Evolutionary conservation across 2,113 vertebrate species (phyloP).

Genomic region (Rhineura floridana): DNA sequence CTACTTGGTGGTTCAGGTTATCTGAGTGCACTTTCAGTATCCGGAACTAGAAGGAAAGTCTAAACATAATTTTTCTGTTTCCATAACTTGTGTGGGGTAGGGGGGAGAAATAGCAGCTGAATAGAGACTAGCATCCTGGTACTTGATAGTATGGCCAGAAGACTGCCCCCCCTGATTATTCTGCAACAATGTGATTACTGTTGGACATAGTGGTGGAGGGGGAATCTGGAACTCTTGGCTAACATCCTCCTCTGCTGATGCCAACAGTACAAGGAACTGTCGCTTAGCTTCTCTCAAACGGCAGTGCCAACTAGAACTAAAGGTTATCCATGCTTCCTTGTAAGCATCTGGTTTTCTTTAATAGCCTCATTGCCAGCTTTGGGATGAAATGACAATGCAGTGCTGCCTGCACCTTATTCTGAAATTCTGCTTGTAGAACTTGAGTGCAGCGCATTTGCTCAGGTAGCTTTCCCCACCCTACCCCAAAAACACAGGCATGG

Average conservation of each 20-base stretch:
- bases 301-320: slow-evolving; percentile 52
- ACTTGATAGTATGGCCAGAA: background rate
- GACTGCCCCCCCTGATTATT: background rate
- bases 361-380: background rate
- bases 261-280: background rate
- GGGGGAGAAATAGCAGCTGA: background rate
- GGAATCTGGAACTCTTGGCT: background rate
- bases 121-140: background rate
- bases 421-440: background rate
- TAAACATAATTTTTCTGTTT: background rate
- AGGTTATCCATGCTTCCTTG: slow-evolving; percentile 35
- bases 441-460: background rate
- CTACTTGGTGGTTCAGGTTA: background rate
- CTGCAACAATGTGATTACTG: background rate
- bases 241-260: background rate
- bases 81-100: background rate
- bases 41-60: background rate
- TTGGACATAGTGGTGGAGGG: background rate
- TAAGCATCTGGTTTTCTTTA: background rate
- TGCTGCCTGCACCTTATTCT: background rate
- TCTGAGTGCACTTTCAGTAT: background rate
- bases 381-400: background rate
- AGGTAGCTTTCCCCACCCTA: background rate
- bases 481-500: background rate
- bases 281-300: background rate